A percentile compares a stretch with the other conserved stretches of the same genome.
Evolutionary conservation across 1,140 invertebrate genomes (phyloP).

Genomic region (Maconellicoccus hirsutus): DNA sequence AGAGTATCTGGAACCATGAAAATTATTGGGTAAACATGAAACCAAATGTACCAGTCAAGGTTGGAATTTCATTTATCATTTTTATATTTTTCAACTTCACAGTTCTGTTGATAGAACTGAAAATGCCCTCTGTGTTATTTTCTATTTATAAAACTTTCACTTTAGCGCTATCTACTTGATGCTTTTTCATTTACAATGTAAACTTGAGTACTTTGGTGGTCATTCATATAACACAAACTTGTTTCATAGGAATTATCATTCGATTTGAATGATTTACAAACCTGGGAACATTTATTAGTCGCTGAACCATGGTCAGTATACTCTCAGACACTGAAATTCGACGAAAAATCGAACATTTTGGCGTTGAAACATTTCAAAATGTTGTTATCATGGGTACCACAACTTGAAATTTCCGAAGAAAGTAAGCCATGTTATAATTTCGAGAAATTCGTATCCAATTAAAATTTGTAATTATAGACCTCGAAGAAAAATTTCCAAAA

Average conservation of each 20-base stretch:
- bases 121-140: no score
- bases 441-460: no score
- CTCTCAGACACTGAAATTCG: neutral
- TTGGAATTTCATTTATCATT: conserved; percentile 27
- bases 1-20: conserved; percentile 72
- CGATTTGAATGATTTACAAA: conserved; percentile 44
- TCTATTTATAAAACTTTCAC: no score
- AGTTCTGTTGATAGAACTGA: no score
- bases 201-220: no score
- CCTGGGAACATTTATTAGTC: conserved; percentile 58
- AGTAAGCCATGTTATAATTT: no score
- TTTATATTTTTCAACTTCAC: neutral
- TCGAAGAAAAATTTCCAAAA: neutral
- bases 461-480: neutral
- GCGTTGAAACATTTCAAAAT: conserved; percentile 66
- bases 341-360: neutral
- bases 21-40: conserved; percentile 80
- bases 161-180: no score
- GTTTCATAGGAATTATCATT: conserved; percentile 33
- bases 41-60: conserved; percentile 28
- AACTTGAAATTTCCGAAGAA: conserved; percentile 50
- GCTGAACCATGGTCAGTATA: conserved; percentile 44
- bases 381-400: conserved; percentile 63
- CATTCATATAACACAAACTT: no score
- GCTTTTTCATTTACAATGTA: no score